phyloP scores from a whole-genome alignment of 2,113 vertebrate genomes.

The Corythornis cristatus region DNA sequence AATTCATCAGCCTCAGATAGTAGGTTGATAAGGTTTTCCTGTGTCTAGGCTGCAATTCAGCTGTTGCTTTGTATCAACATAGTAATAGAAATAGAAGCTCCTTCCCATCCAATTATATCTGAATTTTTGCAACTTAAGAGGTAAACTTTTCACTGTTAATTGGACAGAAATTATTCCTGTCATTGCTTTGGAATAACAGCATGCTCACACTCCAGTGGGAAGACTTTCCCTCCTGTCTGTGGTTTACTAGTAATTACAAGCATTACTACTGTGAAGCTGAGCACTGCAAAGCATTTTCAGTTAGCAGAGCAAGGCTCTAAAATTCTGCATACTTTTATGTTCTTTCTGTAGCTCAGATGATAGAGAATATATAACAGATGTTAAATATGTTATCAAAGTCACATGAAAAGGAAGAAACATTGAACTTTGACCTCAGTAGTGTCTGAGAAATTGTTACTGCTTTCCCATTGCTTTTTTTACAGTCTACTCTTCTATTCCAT shows the following conservation, averaged over 20 bases:
- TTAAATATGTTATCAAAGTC: not conserved
- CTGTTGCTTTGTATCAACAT: not conserved
- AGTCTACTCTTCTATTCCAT: not conserved
- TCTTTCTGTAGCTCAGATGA: slow-evolving; percentile 13
- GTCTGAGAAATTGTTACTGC: slow-evolving; percentile 21
- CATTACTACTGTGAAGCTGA: not conserved
- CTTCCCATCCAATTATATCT: not conserved
- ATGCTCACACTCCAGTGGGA: not conserved
- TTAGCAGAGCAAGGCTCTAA: not conserved
- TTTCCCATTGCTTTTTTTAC: not conserved
- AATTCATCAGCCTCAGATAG: slow-evolving; percentile 18
- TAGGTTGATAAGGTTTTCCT: slow-evolving; percentile 15
- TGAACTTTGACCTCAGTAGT: not conserved
- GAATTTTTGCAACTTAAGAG: not conserved
- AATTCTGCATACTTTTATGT: not conserved
- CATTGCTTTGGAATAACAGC: not conserved
- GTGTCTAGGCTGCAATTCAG: not conserved
- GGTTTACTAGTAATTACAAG: slow-evolving; percentile 2
- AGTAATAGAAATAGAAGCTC: not conserved
- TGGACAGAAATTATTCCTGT: slow-evolving; percentile 9
- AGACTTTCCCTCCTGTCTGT: not conserved
- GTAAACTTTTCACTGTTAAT: not conserved
- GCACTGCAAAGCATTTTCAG: not conserved
- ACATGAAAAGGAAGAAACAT: not conserved
- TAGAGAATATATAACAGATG: slow-evolving; percentile 27